Percentiles rank a stretch among this genome's conserved stretches.
These are phyloP conservation scores for Sinella curviseta DNA, from an alignment of 1,140 invertebrate genomes.

Conservation along the genomic window DNA sequence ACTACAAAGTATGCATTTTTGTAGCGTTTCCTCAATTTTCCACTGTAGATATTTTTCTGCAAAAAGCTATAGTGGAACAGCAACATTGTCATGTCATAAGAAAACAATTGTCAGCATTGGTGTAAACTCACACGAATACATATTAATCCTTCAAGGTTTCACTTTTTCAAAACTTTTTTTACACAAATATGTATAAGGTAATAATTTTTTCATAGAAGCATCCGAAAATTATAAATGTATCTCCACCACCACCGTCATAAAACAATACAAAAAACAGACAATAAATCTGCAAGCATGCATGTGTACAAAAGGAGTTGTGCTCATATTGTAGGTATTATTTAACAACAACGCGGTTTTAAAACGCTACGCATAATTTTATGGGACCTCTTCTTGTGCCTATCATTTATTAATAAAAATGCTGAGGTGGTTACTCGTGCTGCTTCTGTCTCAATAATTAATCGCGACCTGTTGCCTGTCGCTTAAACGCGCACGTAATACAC, in stretches of 20 bases:
- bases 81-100: not conserved
- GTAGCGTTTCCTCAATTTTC: not conserved
- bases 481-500: too few species aligned
- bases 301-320: not conserved
- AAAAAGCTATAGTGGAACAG: not conserved
- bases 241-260: too few species aligned
- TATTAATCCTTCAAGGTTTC: not conserved
- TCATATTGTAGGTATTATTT: too few species aligned
- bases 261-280: not conserved
- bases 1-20: not conserved
- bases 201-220: too few species aligned
- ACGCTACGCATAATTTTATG: not conserved
- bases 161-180: not conserved
- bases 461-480: too few species aligned
- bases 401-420: not conserved
- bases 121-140: not conserved
- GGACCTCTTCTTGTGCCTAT: not conserved
- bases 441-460: not conserved
- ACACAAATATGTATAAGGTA: not conserved
- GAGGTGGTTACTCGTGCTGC: not conserved
- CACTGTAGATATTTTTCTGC: not conserved
- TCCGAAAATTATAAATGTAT: too few species aligned
- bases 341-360: not conserved
- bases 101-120: constrained; percentile 18
- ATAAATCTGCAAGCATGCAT: not conserved